Percentiles rank a stretch among this genome's conserved stretches.
phyloP scores from a whole-genome alignment of 2,888 invertebrate species.

The Dioctria linearis region DNA sequence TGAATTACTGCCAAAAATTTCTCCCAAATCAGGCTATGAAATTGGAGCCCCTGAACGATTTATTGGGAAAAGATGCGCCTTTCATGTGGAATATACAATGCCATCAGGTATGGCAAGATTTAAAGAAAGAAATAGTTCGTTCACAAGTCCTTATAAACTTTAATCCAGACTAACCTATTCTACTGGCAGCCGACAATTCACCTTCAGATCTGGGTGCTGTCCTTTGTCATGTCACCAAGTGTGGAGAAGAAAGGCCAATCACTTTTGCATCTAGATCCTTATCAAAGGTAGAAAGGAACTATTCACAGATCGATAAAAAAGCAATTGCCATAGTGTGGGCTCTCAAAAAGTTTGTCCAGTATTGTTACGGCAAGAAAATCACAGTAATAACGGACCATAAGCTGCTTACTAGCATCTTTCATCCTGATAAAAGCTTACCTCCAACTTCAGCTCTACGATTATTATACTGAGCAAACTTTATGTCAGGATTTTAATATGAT shows the following conservation, averaged over 20 bases:
- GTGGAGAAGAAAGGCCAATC: constrained; percentile 53
- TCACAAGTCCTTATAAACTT: constrained; percentile 58
- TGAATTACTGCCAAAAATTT: neutral
- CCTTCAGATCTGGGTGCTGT: constrained; percentile 57
- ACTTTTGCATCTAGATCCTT: constrained; percentile 58
- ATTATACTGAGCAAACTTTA: constrained; percentile 57
- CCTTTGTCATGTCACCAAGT: constrained; percentile 56
- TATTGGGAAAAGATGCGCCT: constrained; percentile 39
- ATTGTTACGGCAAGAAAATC: too few species aligned
- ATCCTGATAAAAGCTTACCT: too few species aligned
- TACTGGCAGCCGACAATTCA: constrained; percentile 61
- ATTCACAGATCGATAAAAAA: constrained; percentile 58
- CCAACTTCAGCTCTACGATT: constrained; percentile 44
- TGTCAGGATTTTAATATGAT: constrained; percentile 58
- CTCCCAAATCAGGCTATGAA: constrained; percentile 57
- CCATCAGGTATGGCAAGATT: constrained; percentile 56
- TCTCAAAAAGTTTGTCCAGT: constrained; percentile 55
- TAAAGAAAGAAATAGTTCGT: constrained; percentile 62
- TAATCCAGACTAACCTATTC: constrained; percentile 57
- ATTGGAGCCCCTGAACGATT: constrained; percentile 51
- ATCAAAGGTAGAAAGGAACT: constrained; percentile 57
- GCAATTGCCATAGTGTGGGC: neutral
- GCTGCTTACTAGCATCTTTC: constrained; percentile 49
- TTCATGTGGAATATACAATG: constrained; percentile 62
- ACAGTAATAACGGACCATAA: too few species aligned